Base-by-base conservation (phyloP, 2,113 vertebrate genomes). In the Xiphophorus maculatus region DNA sequence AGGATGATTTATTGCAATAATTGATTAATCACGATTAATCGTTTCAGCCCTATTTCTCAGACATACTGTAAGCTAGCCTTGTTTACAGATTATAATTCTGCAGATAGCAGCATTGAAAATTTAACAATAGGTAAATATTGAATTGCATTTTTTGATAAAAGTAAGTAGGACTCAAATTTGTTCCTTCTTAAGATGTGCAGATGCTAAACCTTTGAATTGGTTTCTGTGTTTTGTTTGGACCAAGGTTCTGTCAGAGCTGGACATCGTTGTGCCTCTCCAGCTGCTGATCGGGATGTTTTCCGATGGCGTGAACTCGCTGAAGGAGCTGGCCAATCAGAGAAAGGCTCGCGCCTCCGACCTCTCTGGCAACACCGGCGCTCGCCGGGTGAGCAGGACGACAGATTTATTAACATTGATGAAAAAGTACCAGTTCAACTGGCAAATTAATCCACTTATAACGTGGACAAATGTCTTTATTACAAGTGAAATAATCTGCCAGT, bases 201-300 rank as follows among this genome's bases (percentile, higher is more conserved):
- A 3, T 44, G 9, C 30, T 28, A 6, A 17, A 32, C 10, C 0
- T 11, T 66, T 30, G 27, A 40, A 54, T 35, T 51, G 69, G 19
- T 62, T 63, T 32, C 62, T 19, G 9, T 82, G 22, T 86, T 42
- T 63, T 62, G 8, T 87, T 70, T 91, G 77, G 77, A 71, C 32
- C 33, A 81, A 99, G 98, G 98, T 99, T 8, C 91, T 99, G 88
- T 99, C 98, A 33, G 96, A 99, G 89, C 93, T 99, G 86, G 98
- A 99, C 90, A 99, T 99, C 64, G 96, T 97, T 87, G 97, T 99
- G 77, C 98, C 98, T 70, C 96, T 99, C 80, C 97, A 98, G 82
- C 95, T 99, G 54, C 91, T 99, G 76, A 99, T 99, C 74, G 96
- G 96, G 89, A 99, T 99, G 98, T 99, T 99, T 94, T 99, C 97